These are phyloP conservation scores for Cyclopterus lumpus DNA, from an alignment of 2,797 vertebrate genomes.

Conservation along the genomic window DNA sequence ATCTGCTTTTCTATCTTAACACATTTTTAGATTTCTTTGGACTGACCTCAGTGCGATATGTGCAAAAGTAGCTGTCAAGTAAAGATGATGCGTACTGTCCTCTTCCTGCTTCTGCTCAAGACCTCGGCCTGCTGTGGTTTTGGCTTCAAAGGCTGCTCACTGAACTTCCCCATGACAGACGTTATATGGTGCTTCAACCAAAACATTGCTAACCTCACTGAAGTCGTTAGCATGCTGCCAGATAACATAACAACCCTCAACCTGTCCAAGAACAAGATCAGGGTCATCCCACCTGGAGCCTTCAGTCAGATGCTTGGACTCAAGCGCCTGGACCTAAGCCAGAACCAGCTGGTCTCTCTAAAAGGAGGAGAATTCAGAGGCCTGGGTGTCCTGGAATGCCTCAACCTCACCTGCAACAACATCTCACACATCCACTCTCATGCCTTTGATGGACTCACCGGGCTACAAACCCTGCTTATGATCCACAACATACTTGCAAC, in stretches of 20 bases:
- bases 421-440: conserved; percentile 42
- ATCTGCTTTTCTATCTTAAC: neutral
- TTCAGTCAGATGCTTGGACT: conserved; percentile 8
- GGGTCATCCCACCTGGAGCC: conserved; percentile 19
- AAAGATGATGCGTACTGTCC: conserved; percentile 19
- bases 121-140: conserved; percentile 27
- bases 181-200: conserved; percentile 34
- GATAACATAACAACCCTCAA: conserved; percentile 23
- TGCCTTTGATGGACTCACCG: conserved; percentile 28
- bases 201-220: conserved; percentile 37
- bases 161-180: neutral
- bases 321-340: conserved; percentile 28
- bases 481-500: conserved; percentile 1
- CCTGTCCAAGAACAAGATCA: conserved; percentile 46
- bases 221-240: conserved; percentile 29
- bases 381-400: conserved; percentile 4
- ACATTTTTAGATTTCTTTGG: conserved; percentile 16
- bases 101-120: conserved; percentile 40
- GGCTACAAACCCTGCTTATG: conserved; percentile 27
- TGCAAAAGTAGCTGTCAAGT: neutral
- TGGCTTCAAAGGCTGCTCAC: conserved; percentile 41
- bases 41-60: neutral
- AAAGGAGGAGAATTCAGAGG: conserved; percentile 47
- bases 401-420: conserved; percentile 54
- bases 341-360: conserved; percentile 41